Base-by-base conservation (phyloP, 2,797 vertebrate species). In the Macropodus opercularis region DNA sequence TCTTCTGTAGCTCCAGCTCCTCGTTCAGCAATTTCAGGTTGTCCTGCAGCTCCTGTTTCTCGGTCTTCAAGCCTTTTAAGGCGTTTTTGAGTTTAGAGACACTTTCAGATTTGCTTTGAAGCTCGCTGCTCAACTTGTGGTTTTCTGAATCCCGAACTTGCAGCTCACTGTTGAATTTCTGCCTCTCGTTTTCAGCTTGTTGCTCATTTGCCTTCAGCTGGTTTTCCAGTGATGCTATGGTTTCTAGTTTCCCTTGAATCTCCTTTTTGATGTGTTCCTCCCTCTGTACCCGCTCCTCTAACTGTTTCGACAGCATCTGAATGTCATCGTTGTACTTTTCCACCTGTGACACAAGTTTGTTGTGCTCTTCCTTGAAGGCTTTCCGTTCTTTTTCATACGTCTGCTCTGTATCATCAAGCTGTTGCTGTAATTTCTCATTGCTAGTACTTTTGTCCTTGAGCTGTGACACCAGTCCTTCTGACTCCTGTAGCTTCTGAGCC, bases 371-470 rank as follows among this genome's bases (percentile, higher is more conserved):
- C 77, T 94, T 94, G 36, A 90, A 18, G 1, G 89, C 81, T 63
- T 95, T 95, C 18, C 95, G 75, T 29, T 96, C 94, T n/a, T 82
- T 91, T 58, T 94, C 90, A 70, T 92, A 83, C 0, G 15, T 69
- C 73, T 91, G 77, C 32, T 93, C 91, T 52, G 77, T 89, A 43
- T 93, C 88, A 2, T 81, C 43, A 12, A 94, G 79, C 63, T 90
- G 83, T 18, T 42, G 69, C 49, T 83, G 78, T 17, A 91, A 82
- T 50, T 89, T 87, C 43, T 92, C 89, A n/a, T 79, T 90, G 21
- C 75, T 69, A 15, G 36, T 29, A 14, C 39, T 83, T 48, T 56
- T 85, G 69, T 93, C 91, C 44, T 84, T 84, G 38, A 95, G 78
- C 65, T 93, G 92, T 23, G 63, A 71, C 51, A 84, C 76, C n/a